Conservation (phyloP, 2,113 vertebrate species). For the Propithecus coquereli region DNA sequence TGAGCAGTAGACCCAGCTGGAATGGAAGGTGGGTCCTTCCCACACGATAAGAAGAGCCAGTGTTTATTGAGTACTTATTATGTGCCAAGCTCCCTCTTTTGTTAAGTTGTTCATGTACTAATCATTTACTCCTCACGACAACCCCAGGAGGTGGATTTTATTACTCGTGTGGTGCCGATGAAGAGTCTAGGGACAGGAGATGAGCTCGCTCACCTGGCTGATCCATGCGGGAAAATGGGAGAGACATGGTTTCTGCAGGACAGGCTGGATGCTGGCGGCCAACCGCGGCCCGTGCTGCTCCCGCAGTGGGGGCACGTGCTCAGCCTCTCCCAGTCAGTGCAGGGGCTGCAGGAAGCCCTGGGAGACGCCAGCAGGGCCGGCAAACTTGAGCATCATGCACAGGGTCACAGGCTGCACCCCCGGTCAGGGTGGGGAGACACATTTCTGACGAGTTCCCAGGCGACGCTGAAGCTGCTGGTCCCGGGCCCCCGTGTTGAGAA, state of each 20-base stretch:
- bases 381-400: not conserved
- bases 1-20: not conserved
- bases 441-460: not conserved
- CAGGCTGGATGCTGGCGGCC: not conserved
- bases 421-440: not conserved
- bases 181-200: not conserved
- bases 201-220: not conserved
- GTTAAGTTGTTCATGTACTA: not conserved
- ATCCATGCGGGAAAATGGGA: not conserved
- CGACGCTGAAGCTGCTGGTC: not conserved
- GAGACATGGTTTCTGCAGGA: not conserved
- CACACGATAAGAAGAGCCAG: not conserved
- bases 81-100: not conserved
- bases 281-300: not conserved
- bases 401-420: accelerated
- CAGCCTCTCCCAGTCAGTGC: no score
- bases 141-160: not conserved
- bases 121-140: not conserved
- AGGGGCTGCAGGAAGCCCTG: not conserved
- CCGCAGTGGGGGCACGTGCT: not conserved
- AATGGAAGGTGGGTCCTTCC: not conserved
- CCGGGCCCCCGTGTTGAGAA: no score
- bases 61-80: not conserved
- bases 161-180: not conserved
- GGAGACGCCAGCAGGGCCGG: not conserved